These are phyloP conservation scores for Hypanus sabinus DNA, from an alignment of 2,113 vertebrate species.

Conservation along the genomic window DNA sequence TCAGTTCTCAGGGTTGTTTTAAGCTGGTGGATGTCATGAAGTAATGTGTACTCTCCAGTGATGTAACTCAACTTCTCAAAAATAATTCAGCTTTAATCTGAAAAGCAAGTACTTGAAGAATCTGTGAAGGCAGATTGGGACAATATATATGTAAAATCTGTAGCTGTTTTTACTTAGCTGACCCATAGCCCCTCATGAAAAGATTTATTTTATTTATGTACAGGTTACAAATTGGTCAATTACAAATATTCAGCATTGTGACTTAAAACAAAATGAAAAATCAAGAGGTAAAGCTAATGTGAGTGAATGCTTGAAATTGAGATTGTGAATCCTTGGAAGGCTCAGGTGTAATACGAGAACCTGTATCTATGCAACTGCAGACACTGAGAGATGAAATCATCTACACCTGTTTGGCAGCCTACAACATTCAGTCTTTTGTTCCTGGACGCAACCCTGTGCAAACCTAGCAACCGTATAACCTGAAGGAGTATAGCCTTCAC, in stretches of 20 bases:
- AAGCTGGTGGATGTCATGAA: neutral
- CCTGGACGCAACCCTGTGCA: neutral
- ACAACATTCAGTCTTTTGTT: neutral
- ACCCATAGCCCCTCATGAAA: neutral
- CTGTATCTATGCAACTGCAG: neutral
- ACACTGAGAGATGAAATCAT: constrained; percentile 11
- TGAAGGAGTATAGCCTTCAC: neutral
- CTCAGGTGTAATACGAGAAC: neutral
- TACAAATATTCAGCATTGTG: neutral
- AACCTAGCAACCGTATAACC: neutral
- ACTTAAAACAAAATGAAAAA: neutral
- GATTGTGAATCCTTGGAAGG: constrained; percentile 11
- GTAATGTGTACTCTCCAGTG: neutral
- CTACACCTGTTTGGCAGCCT: neutral
- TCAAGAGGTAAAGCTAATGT: neutral
- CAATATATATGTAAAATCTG: neutral
- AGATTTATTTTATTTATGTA: constrained; percentile 2
- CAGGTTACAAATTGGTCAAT: neutral
- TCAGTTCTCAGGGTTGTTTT: neutral
- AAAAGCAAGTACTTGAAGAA: neutral
- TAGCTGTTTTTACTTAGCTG: neutral
- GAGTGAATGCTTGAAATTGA: neutral
- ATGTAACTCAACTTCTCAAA: neutral
- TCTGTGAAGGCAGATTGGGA: neutral
- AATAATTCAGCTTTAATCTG: neutral